Evolutionary conservation across 1,140 invertebrate species (phyloP).

Genomic region (Macrobrachium rosenbergii): DNA sequence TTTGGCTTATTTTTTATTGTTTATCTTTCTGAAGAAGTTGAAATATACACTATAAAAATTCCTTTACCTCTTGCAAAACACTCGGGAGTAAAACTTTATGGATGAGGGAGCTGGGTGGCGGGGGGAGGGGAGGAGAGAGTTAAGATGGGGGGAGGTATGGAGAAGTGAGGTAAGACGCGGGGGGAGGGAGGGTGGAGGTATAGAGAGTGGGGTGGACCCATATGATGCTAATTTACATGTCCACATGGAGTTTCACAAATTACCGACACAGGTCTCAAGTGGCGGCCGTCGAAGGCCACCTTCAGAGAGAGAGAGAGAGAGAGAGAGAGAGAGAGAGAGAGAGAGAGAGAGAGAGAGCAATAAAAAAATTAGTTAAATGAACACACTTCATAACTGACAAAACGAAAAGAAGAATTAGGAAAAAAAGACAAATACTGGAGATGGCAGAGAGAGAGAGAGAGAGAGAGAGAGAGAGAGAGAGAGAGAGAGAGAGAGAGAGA

Average conservation of each 20-base stretch:
- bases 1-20: too few species aligned
- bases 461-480: background rate
- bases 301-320: background rate
- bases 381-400: background rate
- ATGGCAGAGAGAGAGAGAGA: background rate
- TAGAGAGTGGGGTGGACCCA: background rate
- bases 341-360: background rate
- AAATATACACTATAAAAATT: too few species aligned
- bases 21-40: too few species aligned
- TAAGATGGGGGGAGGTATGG: background rate
- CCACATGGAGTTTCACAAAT: too few species aligned
- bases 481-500: slow-evolving; percentile 28
- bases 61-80: too few species aligned
- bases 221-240: background rate
- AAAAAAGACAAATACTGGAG: too few species aligned
- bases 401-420: background rate
- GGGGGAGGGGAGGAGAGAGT: background rate
- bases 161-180: background rate
- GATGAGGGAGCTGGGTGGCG: too few species aligned
- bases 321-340: background rate
- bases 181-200: too few species aligned
- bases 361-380: too few species aligned
- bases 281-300: background rate
- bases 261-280: background rate
- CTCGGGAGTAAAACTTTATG: background rate